Base-by-base conservation (phyloP, 2,797 vertebrate genomes). In the Aeoliscus strigatus region DNA sequence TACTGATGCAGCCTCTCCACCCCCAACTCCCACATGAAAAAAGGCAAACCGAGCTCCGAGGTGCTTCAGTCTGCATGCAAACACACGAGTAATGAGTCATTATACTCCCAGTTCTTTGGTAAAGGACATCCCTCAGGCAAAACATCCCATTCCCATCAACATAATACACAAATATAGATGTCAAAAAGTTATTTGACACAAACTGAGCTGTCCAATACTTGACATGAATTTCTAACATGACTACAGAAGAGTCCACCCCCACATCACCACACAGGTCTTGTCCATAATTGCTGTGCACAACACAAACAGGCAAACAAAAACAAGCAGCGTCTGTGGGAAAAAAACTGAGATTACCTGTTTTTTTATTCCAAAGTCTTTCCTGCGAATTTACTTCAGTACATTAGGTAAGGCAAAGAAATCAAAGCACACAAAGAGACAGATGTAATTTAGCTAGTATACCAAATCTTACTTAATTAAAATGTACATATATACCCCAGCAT, bases 1-100 rank as follows among this genome's bases (percentile, higher is more conserved):
- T 81, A 82, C 79, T 84, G 81, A 85, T 79, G 79, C 73, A 73
- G 62, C 50, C 41, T 6, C 66, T 60, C 43, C 28, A 63, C 44
- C 46, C 18, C 50, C 15, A 39, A 39, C 66, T 45, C 63, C 53
- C 42, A 46, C 51, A 58, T 41, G 50, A 42, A 53, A 36, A 26
- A 16, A 41, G 44, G 45, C 29, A 43, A 43, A 45, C 73, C 39
- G 35, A n/a, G n/a, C n/a, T 6, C 33, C n/a, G 3, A 50, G 24
- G 24, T 41, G 34, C 39, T 45, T 24, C 21, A 15, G 8, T 42
- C 41, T 38, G 25, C 4, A n/a, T 35, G 34, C 41, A 67, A 35
- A 67, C 39, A 55, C 42, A 68, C 25, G 21, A 26, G 35, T 35
- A 56, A 55, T 49, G 16, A 66, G 34, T 52, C 57, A 51, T 60